phyloP scores from a whole-genome alignment of 2,888 invertebrate genomes.

The Branchipolynoe longqiensis region DNA sequence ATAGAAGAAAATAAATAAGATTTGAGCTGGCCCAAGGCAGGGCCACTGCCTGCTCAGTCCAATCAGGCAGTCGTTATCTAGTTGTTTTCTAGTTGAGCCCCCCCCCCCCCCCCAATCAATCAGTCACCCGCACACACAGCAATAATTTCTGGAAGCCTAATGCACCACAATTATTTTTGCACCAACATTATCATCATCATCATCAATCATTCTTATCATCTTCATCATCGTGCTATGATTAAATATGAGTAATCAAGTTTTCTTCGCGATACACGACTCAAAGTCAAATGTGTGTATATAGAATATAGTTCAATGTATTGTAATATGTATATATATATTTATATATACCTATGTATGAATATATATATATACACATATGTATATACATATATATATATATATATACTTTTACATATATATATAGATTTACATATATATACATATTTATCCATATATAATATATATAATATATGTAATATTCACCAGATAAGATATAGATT shows the following conservation, averaged over 20 bases:
- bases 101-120: background rate
- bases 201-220: no score
- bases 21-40: slow-evolving; percentile 47
- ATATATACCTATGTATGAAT: no score
- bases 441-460: no score
- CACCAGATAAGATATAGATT: slow-evolving; percentile 23
- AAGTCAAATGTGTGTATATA: slow-evolving; percentile 39
- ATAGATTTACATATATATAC: no score
- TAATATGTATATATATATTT: no score
- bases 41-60: slow-evolving; percentile 10
- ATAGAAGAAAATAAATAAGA: slow-evolving; percentile 15
- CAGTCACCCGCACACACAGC: slow-evolving; percentile 18
- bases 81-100: background rate
- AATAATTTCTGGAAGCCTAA: slow-evolving; percentile 47
- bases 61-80: no score
- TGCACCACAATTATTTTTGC: slow-evolving; percentile 45
- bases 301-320: slow-evolving; percentile 31
- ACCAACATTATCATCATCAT: slow-evolving; percentile 46
- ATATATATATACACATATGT: no score
- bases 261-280: slow-evolving; percentile 11
- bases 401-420: no score
- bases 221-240: no score
- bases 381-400: no score
- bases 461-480: slow-evolving; percentile 17
- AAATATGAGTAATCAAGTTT: slow-evolving; percentile 35